Evolutionary conservation across 1,140 invertebrate genomes (phyloP), one percentile per base, ranked within the genome.

Genomic region (Drosophila subobscura): DNA sequence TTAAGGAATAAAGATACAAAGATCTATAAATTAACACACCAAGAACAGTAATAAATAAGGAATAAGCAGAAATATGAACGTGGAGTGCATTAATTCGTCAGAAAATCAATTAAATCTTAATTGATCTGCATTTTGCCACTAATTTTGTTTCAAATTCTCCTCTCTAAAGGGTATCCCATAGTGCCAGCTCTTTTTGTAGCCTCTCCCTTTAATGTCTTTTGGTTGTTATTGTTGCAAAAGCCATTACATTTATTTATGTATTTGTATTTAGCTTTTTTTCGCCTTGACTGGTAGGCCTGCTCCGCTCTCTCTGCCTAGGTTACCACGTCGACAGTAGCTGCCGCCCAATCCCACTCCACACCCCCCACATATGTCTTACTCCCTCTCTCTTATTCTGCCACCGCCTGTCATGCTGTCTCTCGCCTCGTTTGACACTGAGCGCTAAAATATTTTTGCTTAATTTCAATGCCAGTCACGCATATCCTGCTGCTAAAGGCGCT

Each of bases 381-480:
- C 8, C 8, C 29, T 33, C 29, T 10, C 10, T 12, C 10, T 27
- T 27, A 4, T 0, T 12, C 10, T 37, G 33, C 22, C 49, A 20
- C 16, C 29, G 16, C 3, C 20, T 68, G 64, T 20, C 50, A 25
- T 25, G 22, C 65, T 56, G 65, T 56, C 72, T 58, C 67, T 72
- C 80, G 79, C 72, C 76, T 76, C 80, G 66, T 84, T 84, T 85
- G 67, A 80, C 80, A 85, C 72, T 59, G 49, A 80, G 45, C 53
- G 71, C 61, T 67, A 63, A 79, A 63, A 79, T 68, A 72, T 77
- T 66, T 57, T 56, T 76, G 74, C 81, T 86, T 86, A 81, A 86
- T 86, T 86, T 81, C 60, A 60, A 85, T 88, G 77, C 81, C 64
- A 88, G 81, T 86, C 81, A 86, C 83, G 81, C 81, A 86, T 86